Conservation (phyloP, 2,113 vertebrate genomes). For the Dendropsophus ebraccatus region DNA sequence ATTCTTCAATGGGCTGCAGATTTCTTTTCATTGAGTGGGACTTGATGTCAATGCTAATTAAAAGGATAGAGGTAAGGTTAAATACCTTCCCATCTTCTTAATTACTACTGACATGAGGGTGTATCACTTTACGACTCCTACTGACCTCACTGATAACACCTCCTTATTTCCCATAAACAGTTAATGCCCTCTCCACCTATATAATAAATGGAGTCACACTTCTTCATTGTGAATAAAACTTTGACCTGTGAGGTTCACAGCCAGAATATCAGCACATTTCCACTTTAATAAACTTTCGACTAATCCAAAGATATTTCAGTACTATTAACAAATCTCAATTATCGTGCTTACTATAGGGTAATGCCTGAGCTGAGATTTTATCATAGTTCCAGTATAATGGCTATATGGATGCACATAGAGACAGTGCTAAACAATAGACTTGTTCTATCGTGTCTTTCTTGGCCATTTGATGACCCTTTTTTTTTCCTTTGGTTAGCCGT, state of each 20-base stretch:
- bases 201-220: not conserved
- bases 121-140: not conserved
- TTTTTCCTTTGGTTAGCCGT: too few species aligned
- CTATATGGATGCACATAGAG: not conserved
- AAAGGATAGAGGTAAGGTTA: not conserved
- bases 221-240: not conserved
- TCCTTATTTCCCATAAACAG: not conserved
- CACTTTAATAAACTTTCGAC: not conserved
- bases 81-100: not conserved
- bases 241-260: not conserved
- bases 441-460: too few species aligned
- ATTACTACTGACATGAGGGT: not conserved
- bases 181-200: not conserved
- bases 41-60: slow-evolving; percentile 3
- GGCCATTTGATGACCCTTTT: too few species aligned
- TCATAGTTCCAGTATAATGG: not conserved
- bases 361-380: not conserved
- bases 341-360: not conserved
- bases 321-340: not conserved
- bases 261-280: not conserved
- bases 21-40: not conserved
- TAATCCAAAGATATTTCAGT: not conserved
- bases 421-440: not conserved
- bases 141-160: not conserved
- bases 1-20: too few species aligned